phyloP scores from a whole-genome alignment of 2,797 vertebrate species.

The Sebastes nivosus region DNA sequence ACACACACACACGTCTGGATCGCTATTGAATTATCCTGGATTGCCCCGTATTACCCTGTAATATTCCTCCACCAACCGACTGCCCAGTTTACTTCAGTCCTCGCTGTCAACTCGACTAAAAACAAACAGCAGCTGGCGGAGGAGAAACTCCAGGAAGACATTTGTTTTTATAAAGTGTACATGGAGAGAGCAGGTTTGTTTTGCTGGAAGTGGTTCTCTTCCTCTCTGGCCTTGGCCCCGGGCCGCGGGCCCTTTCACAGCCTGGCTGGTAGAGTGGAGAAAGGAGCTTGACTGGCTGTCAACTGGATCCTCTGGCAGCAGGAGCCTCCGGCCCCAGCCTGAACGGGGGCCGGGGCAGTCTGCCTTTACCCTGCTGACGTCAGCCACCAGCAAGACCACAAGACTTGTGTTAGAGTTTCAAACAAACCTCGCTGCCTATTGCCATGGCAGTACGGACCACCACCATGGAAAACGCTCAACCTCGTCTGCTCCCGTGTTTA shows the following conservation, averaged over 20 bases:
- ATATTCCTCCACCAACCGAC: slow-evolving; percentile 15
- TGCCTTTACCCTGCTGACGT: slow-evolving; percentile 70
- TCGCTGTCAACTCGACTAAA: slow-evolving; percentile 65
- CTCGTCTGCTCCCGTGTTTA: slow-evolving; percentile 58
- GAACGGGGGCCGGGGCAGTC: slow-evolving; percentile 22
- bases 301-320: slow-evolving; percentile 38
- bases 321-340: slow-evolving; percentile 32
- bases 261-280: slow-evolving; percentile 49
- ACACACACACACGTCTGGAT: neutral
- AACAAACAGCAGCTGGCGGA: slow-evolving; percentile 74
- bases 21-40: slow-evolving; percentile 60
- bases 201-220: slow-evolving; percentile 78
- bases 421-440: slow-evolving; percentile 69
- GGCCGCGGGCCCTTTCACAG: slow-evolving; percentile 43
- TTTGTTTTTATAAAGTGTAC: slow-evolving; percentile 76
- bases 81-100: slow-evolving; percentile 54
- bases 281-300: slow-evolving; percentile 40
- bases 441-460: slow-evolving; percentile 58
- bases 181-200: slow-evolving; percentile 76
- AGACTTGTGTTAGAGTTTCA: slow-evolving; percentile 62
- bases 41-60: slow-evolving; percentile 38
- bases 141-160: slow-evolving; percentile 72
- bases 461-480: slow-evolving; percentile 71
- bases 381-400: slow-evolving; percentile 59
- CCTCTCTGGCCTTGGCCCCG: slow-evolving; percentile 58